Conservation (phyloP, 2,888 invertebrate genomes). For the Merodon equestris region DNA sequence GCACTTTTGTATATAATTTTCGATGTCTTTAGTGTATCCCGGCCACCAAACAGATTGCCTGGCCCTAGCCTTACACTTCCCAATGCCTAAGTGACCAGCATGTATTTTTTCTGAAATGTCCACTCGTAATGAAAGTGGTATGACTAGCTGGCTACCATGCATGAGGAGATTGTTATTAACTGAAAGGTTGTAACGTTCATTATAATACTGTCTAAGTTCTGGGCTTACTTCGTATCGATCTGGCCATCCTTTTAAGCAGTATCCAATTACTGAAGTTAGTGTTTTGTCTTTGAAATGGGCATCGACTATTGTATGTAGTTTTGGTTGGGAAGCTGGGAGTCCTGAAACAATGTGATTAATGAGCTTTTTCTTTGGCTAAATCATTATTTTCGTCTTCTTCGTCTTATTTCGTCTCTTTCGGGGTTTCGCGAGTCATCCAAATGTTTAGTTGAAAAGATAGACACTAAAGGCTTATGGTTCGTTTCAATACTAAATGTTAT, state of each 20-base stretch:
- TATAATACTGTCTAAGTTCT: not conserved
- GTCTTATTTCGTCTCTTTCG: not conserved
- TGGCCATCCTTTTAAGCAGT: too few relatives aligned
- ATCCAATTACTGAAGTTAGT: too few relatives aligned
- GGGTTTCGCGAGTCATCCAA: conserved; percentile 37
- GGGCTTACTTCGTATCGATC: not conserved
- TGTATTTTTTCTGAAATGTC: conserved; percentile 13
- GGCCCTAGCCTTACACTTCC: conserved; percentile 14
- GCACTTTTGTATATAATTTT: conserved; percentile 24
- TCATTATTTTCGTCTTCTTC: too few relatives aligned
- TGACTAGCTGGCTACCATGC: too few relatives aligned
- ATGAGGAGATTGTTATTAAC: conserved; percentile 12
- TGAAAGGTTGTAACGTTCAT: conserved; percentile 6
- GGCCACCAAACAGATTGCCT: conserved; percentile 22
- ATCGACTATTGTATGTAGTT: conserved; percentile 1
- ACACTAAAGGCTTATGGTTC: too few relatives aligned
- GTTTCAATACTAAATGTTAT: too few relatives aligned
- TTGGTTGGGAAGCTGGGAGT: conserved; percentile 8
- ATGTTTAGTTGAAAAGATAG: too few relatives aligned
- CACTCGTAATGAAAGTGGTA: not conserved
- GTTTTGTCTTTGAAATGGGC: conserved; percentile 1
- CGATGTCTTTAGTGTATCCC: conserved; percentile 33
- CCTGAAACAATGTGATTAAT: conserved; percentile 12
- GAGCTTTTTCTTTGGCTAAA: too few relatives aligned
- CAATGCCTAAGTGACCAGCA: conserved; percentile 7